Conservation (phyloP, 1,140 invertebrate genomes). For the Temnothorax nylanderi region DNA sequence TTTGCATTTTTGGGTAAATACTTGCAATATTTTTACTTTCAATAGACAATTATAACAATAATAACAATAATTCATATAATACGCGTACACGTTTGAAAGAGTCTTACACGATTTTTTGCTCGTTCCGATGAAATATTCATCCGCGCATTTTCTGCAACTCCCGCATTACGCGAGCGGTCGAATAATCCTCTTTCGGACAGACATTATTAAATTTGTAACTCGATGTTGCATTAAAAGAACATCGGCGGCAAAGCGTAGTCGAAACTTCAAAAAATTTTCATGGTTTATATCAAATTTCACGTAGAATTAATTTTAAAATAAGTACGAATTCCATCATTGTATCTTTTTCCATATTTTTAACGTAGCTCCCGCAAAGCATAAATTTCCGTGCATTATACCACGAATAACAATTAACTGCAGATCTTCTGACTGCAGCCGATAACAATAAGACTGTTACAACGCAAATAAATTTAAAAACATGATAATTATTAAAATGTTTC, state of each 20-base stretch:
- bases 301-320: slow-evolving; percentile 42
- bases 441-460: neutral
- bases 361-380: neutral
- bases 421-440: neutral
- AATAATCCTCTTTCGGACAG: slow-evolving; percentile 42
- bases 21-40: neutral
- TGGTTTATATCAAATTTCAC: slow-evolving; percentile 42
- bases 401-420: neutral
- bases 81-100: neutral
- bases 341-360: slow-evolving; percentile 19
- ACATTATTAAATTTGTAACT: slow-evolving; percentile 52
- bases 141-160: slow-evolving; percentile 6
- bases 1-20: neutral
- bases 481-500: neutral
- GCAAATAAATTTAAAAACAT: slow-evolving; percentile 10
- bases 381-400: neutral
- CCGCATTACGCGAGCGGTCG: slow-evolving; percentile 10
- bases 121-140: slow-evolving; percentile 18
- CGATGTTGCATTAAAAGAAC: slow-evolving; percentile 42
- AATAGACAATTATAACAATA: neutral
- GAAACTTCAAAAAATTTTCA: slow-evolving; percentile 42
- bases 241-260: neutral
- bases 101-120: slow-evolving; percentile 19
- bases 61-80: slow-evolving; percentile 26
- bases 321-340: slow-evolving; percentile 11